phyloP scores from a whole-genome alignment of 30 jellyfish, hydroid and myxozoan genomes.

The Turritopsis dohrnii region DNA sequence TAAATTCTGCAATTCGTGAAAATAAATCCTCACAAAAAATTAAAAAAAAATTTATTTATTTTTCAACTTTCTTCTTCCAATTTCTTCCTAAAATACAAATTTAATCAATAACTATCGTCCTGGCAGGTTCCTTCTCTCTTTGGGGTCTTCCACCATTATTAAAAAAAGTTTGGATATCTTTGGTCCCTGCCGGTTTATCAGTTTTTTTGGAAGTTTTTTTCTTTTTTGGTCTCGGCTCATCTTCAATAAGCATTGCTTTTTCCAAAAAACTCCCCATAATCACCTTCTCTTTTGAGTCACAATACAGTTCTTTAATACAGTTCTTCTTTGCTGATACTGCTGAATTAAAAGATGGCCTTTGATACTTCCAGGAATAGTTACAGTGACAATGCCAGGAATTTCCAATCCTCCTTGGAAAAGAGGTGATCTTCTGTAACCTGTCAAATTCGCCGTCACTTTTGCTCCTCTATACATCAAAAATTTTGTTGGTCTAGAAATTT shows the following conservation, averaged over 20 bases:
- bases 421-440: too few species aligned
- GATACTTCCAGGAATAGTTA: slow-evolving; percentile 2
- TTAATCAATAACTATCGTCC: neutral
- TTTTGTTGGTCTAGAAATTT: too few species aligned
- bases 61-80: neutral
- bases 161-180: neutral
- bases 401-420: neutral
- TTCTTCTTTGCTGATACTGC: neutral
- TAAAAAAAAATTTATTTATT: neutral
- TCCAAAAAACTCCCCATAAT: slow-evolving; percentile 9
- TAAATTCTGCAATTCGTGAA: slow-evolving; percentile 11
- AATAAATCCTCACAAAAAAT: neutral
- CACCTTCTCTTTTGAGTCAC: slow-evolving; percentile 1
- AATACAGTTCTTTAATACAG: slow-evolving; percentile 1
- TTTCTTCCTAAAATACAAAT: neutral
- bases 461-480: too few species aligned
- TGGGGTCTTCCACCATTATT: neutral
- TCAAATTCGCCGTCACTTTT: too few species aligned
- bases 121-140: neutral
- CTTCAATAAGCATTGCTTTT: neutral
- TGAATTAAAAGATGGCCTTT: neutral
- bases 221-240: slow-evolving; percentile 10
- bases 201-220: neutral
- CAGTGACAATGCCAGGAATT: slow-evolving; percentile 2
- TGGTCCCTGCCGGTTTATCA: neutral